Conservation (phyloP, 2,888 invertebrate genomes). For the Synergus umbraculus region DNA sequence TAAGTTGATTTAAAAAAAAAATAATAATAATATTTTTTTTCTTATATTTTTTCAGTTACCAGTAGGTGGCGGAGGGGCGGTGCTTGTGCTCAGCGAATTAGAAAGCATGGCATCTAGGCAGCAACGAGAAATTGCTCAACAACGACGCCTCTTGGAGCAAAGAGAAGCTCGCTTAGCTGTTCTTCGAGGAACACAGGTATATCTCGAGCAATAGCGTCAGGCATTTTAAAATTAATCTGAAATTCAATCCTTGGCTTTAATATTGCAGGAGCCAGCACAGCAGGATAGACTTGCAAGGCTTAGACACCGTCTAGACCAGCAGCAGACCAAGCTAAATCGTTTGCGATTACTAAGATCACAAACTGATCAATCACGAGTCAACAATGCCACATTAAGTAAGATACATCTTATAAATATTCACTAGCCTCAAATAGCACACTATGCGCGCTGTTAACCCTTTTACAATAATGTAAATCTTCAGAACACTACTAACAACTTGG, state of each 20-base stretch:
- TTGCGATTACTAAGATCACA: slow-evolving; percentile 95
- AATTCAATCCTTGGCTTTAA: slow-evolving; percentile 1
- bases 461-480: no score
- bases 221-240: not conserved
- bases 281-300: slow-evolving; percentile 92
- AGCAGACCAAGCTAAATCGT: slow-evolving; percentile 95
- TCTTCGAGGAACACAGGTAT: slow-evolving; percentile 76
- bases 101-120: slow-evolving; percentile 98
- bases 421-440: no score
- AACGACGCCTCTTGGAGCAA: slow-evolving; percentile 94
- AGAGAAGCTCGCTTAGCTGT: slow-evolving; percentile 84
- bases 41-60: slow-evolving; percentile 84
- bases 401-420: slow-evolving; percentile 68
- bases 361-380: slow-evolving; percentile 94
- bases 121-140: slow-evolving; percentile 98
- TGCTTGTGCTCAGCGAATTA: slow-evolving; percentile 95
- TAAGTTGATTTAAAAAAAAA: no score
- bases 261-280: slow-evolving; percentile 86
- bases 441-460: no score
- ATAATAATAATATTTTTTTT: not conserved
- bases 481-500: no score
- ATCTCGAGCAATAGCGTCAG: slow-evolving; percentile 37
- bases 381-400: slow-evolving; percentile 94
- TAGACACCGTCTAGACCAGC: slow-evolving; percentile 94
- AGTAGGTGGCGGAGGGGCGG: slow-evolving; percentile 86